These are phyloP conservation scores for Byasa hedistus DNA, from an alignment of 2,888 invertebrate genomes.

Conservation along the genomic window DNA sequence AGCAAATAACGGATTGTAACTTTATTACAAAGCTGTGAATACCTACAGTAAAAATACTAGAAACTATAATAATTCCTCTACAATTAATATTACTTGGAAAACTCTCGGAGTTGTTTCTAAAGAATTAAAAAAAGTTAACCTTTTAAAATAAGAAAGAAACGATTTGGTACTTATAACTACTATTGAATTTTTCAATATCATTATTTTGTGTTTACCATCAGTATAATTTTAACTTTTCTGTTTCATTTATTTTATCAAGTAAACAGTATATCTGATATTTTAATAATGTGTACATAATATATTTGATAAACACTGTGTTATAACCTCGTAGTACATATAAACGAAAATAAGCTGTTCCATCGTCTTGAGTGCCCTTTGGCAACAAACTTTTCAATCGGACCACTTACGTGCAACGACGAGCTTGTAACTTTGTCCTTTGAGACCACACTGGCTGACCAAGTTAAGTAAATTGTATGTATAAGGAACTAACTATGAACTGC, in stretches of 20 bases:
- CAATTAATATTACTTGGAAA: too few relatives aligned
- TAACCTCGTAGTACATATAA: neutral
- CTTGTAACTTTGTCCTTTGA: conserved; percentile 43
- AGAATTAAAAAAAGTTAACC: too few relatives aligned
- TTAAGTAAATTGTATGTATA: conserved; percentile 16
- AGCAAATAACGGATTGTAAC: conserved; percentile 1
- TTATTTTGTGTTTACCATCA: too few relatives aligned
- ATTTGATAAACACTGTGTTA: neutral
- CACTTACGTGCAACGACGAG: conserved; percentile 38
- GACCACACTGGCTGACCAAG: conserved; percentile 5
- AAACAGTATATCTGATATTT: too few relatives aligned
- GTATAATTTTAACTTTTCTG: too few relatives aligned
- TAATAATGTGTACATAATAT: neutral
- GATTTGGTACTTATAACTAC: too few relatives aligned
- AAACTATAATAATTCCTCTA: too few relatives aligned
- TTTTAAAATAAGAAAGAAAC: too few relatives aligned
- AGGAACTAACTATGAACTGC: conserved; percentile 3
- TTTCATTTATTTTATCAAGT: too few relatives aligned
- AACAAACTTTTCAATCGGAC: conserved; percentile 35
- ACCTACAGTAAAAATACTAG: neutral
- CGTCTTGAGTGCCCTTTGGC: conserved; percentile 15
- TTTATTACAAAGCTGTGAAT: neutral
- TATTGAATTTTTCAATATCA: too few relatives aligned
- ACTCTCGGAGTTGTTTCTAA: too few relatives aligned
- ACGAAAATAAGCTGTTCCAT: conserved; percentile 8